Conservation (phyloP, 2,797 vertebrate genomes). For the Neostethus bicornis region DNA sequence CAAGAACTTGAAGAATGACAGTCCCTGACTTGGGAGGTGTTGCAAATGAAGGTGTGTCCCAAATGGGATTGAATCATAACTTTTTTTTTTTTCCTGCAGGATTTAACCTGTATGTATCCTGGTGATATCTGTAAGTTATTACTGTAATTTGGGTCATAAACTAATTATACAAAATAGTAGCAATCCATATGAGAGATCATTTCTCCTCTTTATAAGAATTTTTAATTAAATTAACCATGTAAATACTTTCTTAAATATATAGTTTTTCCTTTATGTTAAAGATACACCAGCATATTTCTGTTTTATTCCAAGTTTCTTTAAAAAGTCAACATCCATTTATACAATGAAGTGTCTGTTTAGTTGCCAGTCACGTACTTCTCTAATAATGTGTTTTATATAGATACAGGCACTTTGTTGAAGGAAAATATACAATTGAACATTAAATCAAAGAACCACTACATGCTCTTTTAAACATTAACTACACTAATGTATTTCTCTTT, state of each 20-base stretch:
- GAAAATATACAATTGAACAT: conserved; percentile 33
- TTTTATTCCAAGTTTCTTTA: conserved; percentile 30
- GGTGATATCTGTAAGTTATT: background rate
- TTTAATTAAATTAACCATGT: conserved; percentile 4
- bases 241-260: conserved; percentile 23
- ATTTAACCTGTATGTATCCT: background rate
- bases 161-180: background rate
- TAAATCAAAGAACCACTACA: conserved; percentile 6
- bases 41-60: background rate
- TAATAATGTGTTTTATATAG: conserved; percentile 38
- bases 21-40: conserved; percentile 6
- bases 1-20: background rate
- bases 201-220: background rate
- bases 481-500: conserved; percentile 19
- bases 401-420: conserved; percentile 55
- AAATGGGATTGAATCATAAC: fast-evolving
- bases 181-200: background rate
- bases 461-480: conserved; percentile 23
- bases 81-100: fast-evolving
- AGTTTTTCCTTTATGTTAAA: conserved; percentile 7
- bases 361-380: conserved; percentile 15
- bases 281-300: conserved; percentile 27
- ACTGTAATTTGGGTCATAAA: background rate
- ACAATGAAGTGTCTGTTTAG: conserved; percentile 14
- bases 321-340: conserved; percentile 28